Percentiles rank a stretch among this genome's conserved stretches.
phyloP scores from a whole-genome alignment of 1,140 invertebrate species.

The Galendromus occidentalis region DNA sequence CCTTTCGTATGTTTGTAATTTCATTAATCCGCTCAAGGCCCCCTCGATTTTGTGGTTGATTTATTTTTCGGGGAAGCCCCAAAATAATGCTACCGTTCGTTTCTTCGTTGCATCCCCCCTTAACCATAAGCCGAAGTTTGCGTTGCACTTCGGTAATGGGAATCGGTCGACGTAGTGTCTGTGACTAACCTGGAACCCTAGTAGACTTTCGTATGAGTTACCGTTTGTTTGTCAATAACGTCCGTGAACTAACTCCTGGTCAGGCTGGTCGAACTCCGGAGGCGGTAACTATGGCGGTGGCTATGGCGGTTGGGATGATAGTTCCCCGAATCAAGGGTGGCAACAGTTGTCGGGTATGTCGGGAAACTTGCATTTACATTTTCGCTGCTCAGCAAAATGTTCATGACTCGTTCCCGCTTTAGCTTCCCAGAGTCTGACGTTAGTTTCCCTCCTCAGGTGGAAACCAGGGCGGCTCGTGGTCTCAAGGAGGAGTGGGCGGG shows the following conservation, averaged over 20 bases:
- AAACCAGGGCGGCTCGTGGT: slow-evolving; percentile 2
- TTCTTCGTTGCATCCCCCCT: too few species aligned
- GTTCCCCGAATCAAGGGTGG: neutral
- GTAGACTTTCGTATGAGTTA: neutral
- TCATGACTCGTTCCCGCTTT: neutral
- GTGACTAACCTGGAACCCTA: too few species aligned
- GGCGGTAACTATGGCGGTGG: neutral
- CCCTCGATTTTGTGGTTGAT: too few species aligned
- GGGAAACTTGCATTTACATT: slow-evolving; percentile 8
- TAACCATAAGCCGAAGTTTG: too few species aligned
- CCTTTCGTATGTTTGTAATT: too few species aligned
- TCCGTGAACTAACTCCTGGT: neutral
- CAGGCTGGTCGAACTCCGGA: neutral
- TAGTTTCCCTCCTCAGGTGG: neutral
- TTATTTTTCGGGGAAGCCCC: too few species aligned
- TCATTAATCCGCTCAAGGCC: too few species aligned
- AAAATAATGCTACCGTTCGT: too few species aligned
- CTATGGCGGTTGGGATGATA: neutral
- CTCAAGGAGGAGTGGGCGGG: neutral
- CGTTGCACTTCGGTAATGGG: too few species aligned
- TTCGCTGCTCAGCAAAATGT: neutral
- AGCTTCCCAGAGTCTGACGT: too few species aligned
- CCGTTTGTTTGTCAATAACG: neutral
- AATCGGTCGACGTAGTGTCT: too few species aligned
- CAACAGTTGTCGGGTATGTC: neutral